These are phyloP conservation scores for Lamprologus ornatipinnis DNA, from an alignment of 2,113 vertebrate species.

Conservation along the genomic window DNA sequence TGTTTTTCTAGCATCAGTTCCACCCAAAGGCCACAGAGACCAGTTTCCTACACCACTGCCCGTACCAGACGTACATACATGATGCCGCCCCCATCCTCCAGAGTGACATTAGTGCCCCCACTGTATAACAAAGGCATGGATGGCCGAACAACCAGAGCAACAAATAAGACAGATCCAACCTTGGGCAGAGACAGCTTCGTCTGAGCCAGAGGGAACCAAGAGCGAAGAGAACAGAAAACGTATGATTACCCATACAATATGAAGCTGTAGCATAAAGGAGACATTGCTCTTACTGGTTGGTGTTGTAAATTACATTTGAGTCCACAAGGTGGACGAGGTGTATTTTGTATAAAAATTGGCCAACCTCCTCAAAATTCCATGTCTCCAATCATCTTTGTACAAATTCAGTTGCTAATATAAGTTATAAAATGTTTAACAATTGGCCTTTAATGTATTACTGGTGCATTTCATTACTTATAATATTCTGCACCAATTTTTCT, in stretches of 20 bases:
- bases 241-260: not conserved
- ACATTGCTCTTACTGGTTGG: not conserved
- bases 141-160: not conserved
- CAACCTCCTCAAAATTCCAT: not conserved
- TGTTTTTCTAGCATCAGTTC: slow-evolving; percentile 6
- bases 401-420: not conserved
- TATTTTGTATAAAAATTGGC: not conserved
- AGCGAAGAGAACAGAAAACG: not conserved
- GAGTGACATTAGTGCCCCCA: slow-evolving; percentile 25
- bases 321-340: not conserved
- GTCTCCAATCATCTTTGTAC: not conserved
- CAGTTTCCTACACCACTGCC: slow-evolving; percentile 15
- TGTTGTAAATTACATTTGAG: not conserved
- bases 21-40: not conserved
- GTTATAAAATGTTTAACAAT: not conserved
- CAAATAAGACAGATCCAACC: not conserved
- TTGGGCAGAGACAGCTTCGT: slow-evolving; percentile 87
- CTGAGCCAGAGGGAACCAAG: slow-evolving; percentile 36
- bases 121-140: slow-evolving; percentile 37
- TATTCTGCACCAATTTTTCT: not conserved
- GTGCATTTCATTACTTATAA: not conserved
- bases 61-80: slow-evolving; percentile 53
- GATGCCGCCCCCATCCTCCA: slow-evolving; percentile 28
- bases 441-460: not conserved
- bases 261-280: not conserved